These are phyloP conservation scores for Alviniconcha strummeri DNA, from an alignment of 2,888 invertebrate species.

Conservation along the genomic window DNA sequence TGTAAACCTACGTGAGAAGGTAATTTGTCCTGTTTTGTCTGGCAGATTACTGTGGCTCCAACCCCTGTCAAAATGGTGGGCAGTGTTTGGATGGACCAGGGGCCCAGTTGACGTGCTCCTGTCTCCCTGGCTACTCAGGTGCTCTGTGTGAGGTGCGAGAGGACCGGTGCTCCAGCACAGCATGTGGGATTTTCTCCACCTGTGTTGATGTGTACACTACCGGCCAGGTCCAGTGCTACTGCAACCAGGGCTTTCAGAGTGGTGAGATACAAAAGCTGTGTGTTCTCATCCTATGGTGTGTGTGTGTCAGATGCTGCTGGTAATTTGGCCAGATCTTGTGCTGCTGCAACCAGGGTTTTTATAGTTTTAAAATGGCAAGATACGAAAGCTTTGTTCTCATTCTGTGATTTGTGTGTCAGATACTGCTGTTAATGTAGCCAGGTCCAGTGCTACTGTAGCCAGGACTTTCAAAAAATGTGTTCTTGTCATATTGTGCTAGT, in stretches of 20 bases:
- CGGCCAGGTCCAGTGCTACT: slow-evolving; percentile 42
- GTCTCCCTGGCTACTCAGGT: slow-evolving; percentile 48
- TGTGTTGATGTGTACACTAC: slow-evolving; percentile 53
- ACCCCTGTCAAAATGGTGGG: slow-evolving; percentile 76
- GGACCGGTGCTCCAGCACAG: slow-evolving; percentile 22
- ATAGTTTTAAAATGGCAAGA: too few relatives aligned
- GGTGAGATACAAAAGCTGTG: slow-evolving; percentile 34
- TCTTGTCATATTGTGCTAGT: neutral
- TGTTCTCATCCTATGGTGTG: neutral
- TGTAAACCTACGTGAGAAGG: too few relatives aligned
- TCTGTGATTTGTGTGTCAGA: too few relatives aligned
- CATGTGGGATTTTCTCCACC: slow-evolving; percentile 31
- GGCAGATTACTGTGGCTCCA: slow-evolving; percentile 66
- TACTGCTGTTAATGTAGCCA: slow-evolving; percentile 3
- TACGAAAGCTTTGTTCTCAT: too few relatives aligned
- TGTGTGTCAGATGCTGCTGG: neutral
- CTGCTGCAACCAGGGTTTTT: slow-evolving; percentile 13
- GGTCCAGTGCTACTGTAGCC: slow-evolving; percentile 44
- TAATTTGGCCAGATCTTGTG: neutral
- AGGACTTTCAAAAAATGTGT: slow-evolving; percentile 34
- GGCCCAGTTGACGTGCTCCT: slow-evolving; percentile 43
- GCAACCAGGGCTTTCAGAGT: slow-evolving; percentile 43
- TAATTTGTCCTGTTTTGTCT: neutral
- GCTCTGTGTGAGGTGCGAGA: slow-evolving; percentile 48
- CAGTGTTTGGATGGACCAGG: slow-evolving; percentile 39